A percentile compares a stretch with the other conserved stretches of the same genome.
These are phyloP conservation scores for Myotis daubentonii DNA, from an alignment of 2,797 vertebrate genomes.

Conservation along the genomic window DNA sequence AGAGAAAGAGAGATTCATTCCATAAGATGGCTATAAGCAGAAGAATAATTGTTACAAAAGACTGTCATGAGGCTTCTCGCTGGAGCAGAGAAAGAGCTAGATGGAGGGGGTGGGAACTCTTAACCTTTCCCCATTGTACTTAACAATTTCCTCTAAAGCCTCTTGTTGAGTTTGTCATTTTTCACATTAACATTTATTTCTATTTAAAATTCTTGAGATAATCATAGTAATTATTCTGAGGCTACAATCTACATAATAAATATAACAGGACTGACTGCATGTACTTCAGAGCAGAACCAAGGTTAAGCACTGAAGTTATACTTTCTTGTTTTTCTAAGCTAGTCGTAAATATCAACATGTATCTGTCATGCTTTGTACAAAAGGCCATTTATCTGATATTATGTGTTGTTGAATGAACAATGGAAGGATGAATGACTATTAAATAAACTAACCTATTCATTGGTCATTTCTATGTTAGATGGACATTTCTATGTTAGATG, in stretches of 20 bases:
- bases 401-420: background rate
- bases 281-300: slow-evolving; percentile 48
- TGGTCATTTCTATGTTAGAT: slow-evolving; percentile 2
- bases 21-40: background rate
- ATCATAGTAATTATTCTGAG: slow-evolving; percentile 60
- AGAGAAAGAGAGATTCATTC: background rate
- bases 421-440: background rate
- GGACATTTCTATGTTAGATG: background rate
- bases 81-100: background rate
- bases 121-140: background rate
- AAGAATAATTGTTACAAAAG: background rate
- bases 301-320: slow-evolving; percentile 13
- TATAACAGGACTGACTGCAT: background rate
- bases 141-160: background rate
- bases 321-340: background rate
- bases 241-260: slow-evolving; percentile 61
- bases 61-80: background rate
- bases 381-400: background rate
- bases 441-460: background rate
- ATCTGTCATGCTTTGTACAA: background rate
- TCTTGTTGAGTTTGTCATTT: slow-evolving; percentile 40
- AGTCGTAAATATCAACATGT: background rate
- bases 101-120: background rate
- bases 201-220: slow-evolving; percentile 68
- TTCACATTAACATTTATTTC: slow-evolving; percentile 46